These are phyloP conservation scores for Drosophila nikananu DNA, from an alignment of 1,140 invertebrate genomes.

Conservation along the genomic window DNA sequence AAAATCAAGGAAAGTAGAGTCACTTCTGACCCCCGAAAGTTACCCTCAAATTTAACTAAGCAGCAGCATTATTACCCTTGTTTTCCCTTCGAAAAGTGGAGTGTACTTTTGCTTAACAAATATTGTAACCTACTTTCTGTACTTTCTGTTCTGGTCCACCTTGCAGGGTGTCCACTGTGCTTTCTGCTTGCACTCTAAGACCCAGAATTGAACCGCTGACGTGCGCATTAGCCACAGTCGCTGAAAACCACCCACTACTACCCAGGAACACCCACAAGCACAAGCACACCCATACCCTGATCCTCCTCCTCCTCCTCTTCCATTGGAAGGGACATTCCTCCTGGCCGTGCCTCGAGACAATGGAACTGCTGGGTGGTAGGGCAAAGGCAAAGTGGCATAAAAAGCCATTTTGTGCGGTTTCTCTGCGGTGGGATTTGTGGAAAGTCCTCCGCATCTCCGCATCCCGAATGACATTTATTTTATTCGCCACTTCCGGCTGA, in stretches of 20 bases:
- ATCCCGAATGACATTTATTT: slow-evolving; percentile 76
- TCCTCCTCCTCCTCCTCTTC: background rate
- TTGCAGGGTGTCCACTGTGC: background rate
- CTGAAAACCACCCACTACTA: slow-evolving; percentile 6
- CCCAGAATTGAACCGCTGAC: slow-evolving; percentile 16
- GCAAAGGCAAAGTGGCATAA: slow-evolving; percentile 60
- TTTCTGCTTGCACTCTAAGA: slow-evolving; percentile 7
- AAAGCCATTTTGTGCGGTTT: slow-evolving; percentile 82
- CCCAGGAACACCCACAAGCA: slow-evolving; percentile 18
- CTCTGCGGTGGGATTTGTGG: slow-evolving; percentile 42
- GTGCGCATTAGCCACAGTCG: slow-evolving; percentile 20
- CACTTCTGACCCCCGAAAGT: background rate
- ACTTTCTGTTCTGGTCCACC: background rate
- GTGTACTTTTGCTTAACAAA: background rate
- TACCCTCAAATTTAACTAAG: no score
- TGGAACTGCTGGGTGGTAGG: background rate
- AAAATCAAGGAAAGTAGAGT: background rate
- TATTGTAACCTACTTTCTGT: background rate
- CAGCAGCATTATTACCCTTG: no score
- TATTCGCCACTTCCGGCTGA: slow-evolving; percentile 79
- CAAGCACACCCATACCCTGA: slow-evolving; percentile 15
- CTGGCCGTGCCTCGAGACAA: slow-evolving; percentile 31
- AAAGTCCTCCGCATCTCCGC: slow-evolving; percentile 7
- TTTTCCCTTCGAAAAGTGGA: background rate
- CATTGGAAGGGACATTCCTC: background rate